Percentiles rank a stretch among this genome's conserved stretches.
These are phyloP conservation scores for Kuschelorhynchus macadamiae DNA, from an alignment of 2,888 invertebrate species.

Conservation along the genomic window DNA sequence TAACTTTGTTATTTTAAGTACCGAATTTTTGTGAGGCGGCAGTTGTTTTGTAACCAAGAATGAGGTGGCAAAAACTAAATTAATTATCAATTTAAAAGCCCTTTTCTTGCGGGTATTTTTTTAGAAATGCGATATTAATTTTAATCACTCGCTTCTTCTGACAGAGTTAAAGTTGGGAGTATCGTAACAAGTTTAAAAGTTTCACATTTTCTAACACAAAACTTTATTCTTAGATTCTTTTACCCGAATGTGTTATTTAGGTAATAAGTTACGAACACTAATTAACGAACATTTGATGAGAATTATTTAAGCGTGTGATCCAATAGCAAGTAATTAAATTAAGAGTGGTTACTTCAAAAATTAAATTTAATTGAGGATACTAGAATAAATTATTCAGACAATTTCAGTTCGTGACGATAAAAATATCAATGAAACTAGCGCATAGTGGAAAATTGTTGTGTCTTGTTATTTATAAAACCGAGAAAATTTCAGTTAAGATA, in stretches of 20 bases:
- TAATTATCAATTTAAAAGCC: constrained; percentile 41
- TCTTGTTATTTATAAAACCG: too few species aligned
- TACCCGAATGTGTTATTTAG: background rate
- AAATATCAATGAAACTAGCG: too few species aligned
- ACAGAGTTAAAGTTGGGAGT: constrained; percentile 35
- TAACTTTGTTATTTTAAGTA: constrained; percentile 34
- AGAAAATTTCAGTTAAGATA: background rate
- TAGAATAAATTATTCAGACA: background rate
- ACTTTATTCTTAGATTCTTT: constrained; percentile 11
- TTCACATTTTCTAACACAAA: constrained; percentile 20
- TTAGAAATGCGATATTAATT: constrained; percentile 31
- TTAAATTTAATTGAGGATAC: background rate
- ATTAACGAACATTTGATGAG: too few species aligned
- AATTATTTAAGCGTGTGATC: too few species aligned
- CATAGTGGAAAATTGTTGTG: too few species aligned
- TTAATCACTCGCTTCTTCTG: constrained; percentile 30
- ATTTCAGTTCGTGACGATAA: background rate
- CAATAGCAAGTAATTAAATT: too few species aligned
- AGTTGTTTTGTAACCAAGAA: constrained; percentile 24
- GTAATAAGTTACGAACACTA: constrained; percentile 5
- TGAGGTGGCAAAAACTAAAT: constrained; percentile 39
- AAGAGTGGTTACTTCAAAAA: background rate
- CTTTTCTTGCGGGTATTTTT: constrained; percentile 22
- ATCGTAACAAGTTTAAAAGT: constrained; percentile 33
- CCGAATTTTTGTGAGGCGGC: constrained; percentile 21